A percentile compares a stretch with the other conserved stretches of the same genome.
Evolutionary conservation across 2,888 invertebrate species (phyloP).

Genomic region (Nebria salina): DNA sequence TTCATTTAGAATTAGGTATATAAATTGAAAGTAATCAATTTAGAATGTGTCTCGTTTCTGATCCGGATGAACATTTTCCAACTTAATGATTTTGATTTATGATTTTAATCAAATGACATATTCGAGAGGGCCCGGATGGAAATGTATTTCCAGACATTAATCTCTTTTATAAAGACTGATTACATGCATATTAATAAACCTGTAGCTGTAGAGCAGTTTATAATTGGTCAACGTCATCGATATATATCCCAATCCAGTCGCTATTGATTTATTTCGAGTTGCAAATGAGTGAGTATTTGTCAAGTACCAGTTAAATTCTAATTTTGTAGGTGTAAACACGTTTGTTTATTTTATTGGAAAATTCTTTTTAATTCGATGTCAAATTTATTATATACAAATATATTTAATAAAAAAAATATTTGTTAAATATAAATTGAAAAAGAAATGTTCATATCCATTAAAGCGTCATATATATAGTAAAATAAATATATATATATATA

Average conservation of each 20-base stretch:
- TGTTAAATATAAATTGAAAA: too few relatives aligned
- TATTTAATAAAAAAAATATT: too few relatives aligned
- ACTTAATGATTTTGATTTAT: not conserved
- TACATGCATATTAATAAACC: constrained; percentile 1
- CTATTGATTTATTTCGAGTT: not conserved
- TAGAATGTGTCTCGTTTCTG: not conserved
- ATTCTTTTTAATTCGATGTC: too few relatives aligned
- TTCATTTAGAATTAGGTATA: not conserved
- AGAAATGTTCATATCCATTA: too few relatives aligned
- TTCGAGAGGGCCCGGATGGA: not conserved
- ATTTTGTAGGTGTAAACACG: not conserved
- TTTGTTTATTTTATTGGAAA: too few relatives aligned
- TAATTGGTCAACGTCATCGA: not conserved
- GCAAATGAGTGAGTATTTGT: not conserved
- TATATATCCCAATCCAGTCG: not conserved
- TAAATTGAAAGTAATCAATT: not conserved
- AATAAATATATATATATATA: too few relatives aligned
- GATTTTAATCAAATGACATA: not conserved
- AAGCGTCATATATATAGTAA: too few relatives aligned
- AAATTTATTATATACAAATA: too few relatives aligned
- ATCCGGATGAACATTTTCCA: not conserved
- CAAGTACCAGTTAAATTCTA: not conserved
- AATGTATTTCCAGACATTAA: not conserved
- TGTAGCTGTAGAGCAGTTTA: constrained; percentile 1
- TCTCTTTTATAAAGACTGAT: constrained; percentile 1